Evolutionary conservation across 1,140 invertebrate genomes (phyloP).

Genomic region (Pinna nobilis): DNA sequence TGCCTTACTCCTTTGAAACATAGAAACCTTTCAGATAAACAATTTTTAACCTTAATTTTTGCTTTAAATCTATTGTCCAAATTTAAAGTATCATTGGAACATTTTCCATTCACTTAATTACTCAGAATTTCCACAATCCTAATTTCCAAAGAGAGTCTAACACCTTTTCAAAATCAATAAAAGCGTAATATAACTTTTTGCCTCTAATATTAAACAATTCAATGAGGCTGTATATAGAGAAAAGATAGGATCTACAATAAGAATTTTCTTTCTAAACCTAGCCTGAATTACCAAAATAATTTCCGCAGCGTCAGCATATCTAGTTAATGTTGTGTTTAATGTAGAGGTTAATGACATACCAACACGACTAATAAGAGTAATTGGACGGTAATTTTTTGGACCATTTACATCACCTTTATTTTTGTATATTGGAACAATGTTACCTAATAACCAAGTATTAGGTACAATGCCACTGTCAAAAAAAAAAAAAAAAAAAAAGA

Average conservation of each 20-base stretch:
- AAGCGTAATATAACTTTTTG: conserved; percentile 30
- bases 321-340: conserved; percentile 19
- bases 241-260: conserved; percentile 29
- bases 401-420: conserved; percentile 25
- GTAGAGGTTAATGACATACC: conserved; percentile 32
- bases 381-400: conserved; percentile 23
- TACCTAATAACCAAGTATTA: conserved; percentile 6
- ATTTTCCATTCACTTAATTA: background rate
- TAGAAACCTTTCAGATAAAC: background rate
- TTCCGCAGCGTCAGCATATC: conserved; percentile 2
- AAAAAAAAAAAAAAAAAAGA: conserved; percentile 8
- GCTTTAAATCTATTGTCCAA: conserved; percentile 30
- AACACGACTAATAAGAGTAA: conserved; percentile 20
- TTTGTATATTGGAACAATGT: conserved; percentile 34
- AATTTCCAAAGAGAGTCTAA: conserved; percentile 25
- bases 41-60: conserved; percentile 7
- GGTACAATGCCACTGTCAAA: conserved; percentile 21
- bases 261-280: conserved; percentile 13
- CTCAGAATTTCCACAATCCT: conserved; percentile 24
- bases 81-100: conserved; percentile 25
- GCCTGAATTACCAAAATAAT: conserved; percentile 22
- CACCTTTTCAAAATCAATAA: conserved; percentile 22
- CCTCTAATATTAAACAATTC: background rate
- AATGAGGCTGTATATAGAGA: background rate
- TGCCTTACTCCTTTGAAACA: conserved; percentile 25